A percentile compares a stretch with the other conserved stretches of the same genome.
Conservation (phyloP, 2,113 vertebrate genomes). For the Prochilodus magdalenae region DNA sequence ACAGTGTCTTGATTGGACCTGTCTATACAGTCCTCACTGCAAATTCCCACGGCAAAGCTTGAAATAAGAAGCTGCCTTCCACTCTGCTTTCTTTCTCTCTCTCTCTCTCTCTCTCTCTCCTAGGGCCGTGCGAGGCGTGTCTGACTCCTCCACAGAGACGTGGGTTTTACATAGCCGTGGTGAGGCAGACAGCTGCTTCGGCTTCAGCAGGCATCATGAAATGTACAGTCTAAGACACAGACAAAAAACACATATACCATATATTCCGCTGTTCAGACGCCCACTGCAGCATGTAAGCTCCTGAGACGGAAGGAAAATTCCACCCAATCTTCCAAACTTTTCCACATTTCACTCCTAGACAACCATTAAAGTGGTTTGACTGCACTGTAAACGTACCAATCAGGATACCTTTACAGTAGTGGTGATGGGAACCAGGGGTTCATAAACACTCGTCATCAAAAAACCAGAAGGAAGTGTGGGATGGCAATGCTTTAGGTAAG, state of each 20-base stretch:
- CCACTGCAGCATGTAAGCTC: not conserved
- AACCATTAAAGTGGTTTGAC: too few species aligned
- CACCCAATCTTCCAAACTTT: too few species aligned
- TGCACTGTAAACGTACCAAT: too few species aligned
- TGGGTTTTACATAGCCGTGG: not conserved
- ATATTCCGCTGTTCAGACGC: not conserved
- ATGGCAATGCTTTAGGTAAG: too few species aligned
- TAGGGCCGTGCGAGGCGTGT: slow-evolving; percentile 1
- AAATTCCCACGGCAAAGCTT: slow-evolving; percentile 30
- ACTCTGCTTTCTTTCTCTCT: not conserved
- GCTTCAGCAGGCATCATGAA: not conserved
- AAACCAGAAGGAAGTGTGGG: too few species aligned
- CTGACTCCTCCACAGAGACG: slow-evolving; percentile 25
- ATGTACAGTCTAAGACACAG: not conserved
- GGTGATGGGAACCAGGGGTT: too few species aligned
- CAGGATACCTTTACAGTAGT: too few species aligned
- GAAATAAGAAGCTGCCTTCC: slow-evolving; percentile 5
- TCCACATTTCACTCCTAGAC: too few species aligned
- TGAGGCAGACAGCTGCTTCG: slow-evolving; percentile 17
- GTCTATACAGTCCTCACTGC: not conserved
- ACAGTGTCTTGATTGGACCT: slow-evolving; percentile 1
- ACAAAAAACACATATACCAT: not conserved
- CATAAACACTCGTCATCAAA: too few species aligned
- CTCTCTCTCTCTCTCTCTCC: slow-evolving; percentile 5
- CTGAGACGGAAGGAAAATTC: not conserved